Evolutionary conservation across 35 echinoderm and acorn worm genomes (phyloP), one percentile per base, ranked within the genome.

Genomic region (Heliocidaris tuberculata): DNA sequence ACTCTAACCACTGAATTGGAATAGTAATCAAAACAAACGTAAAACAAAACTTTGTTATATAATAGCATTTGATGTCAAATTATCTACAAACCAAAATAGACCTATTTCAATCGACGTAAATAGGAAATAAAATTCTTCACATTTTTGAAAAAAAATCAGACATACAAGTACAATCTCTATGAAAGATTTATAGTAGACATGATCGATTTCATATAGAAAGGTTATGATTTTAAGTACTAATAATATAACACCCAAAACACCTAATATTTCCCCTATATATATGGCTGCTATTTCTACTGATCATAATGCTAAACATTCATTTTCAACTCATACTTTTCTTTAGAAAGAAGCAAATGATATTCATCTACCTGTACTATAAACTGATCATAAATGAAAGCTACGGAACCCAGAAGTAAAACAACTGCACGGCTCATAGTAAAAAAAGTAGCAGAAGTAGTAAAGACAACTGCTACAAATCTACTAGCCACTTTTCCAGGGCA

Each of bases 11-110:
- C 27, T 78, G 4, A 78, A 78, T 21, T 27, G 65, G 27, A 78
- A 78, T 78, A 24, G 27, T 78, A n/a, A 56, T 56, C 52, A 9
- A 56, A 56, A 56, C 52, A 11, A 78, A 78, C 65, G 27, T 78
- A 78, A 78, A 78, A 78, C 65, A 19, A 78, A 27, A 19, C 65
- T 78, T 78, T 78, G 21, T 78, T 78, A 78, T 78, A 78, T 78
- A 78, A 78, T 78, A 78, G 21, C 65, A 78, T 78, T 78, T 78
- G 65, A 78, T 78, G 65, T 78, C 19, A 78, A 78, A 78, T 78
- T 78, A 78, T 78, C 65, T 78, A 78, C 65, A 78, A 78, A 78
- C 65, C 65, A 78, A 78, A 27, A 78, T 7, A 78, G 65, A 78
- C 65, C 65, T 78, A 78, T 78, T 78, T 78, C 65, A 78, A 78